Percentiles rank a stretch among this genome's conserved stretches.
Conservation (phyloP, 2,888 invertebrate species). For the Zaprionus lineosus region DNA sequence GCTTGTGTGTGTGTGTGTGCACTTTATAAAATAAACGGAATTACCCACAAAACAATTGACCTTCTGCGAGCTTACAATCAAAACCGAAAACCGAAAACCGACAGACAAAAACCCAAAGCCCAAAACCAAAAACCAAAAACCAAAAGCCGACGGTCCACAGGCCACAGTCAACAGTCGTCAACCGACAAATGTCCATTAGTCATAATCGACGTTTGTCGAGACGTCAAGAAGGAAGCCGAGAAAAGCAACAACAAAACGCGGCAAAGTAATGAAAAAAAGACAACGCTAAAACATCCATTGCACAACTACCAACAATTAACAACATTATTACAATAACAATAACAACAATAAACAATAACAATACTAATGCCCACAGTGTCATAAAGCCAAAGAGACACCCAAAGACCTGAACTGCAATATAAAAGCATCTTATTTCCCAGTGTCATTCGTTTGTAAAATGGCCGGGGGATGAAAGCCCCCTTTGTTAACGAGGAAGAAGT, state of each 20-base stretch:
- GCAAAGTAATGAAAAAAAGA: constrained; percentile 29
- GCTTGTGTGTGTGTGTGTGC: background rate
- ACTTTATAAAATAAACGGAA: constrained; percentile 57
- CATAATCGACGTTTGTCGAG: constrained; percentile 65
- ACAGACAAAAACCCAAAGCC: constrained; percentile 38
- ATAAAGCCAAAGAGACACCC: constrained; percentile 42
- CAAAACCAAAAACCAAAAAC: constrained; percentile 34
- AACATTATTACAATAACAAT: constrained; percentile 42
- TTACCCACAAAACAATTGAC: constrained; percentile 73
- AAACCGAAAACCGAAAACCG: constrained; percentile 35
- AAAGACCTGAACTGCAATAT: constrained; percentile 3
- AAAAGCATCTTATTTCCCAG: too few relatives aligned
- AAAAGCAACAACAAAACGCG: constrained; percentile 39
- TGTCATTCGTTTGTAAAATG: too few relatives aligned
- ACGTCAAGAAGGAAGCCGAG: constrained; percentile 64
- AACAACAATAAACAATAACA: constrained; percentile 2
- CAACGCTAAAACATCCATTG: constrained; percentile 62
- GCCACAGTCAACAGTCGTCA: constrained; percentile 9
- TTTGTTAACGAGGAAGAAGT: too few relatives aligned
- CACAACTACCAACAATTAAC: constrained; percentile 76
- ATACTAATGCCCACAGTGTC: constrained; percentile 39
- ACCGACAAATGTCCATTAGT: constrained; percentile 67
- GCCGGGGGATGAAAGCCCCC: too few relatives aligned
- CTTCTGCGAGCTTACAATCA: constrained; percentile 68
- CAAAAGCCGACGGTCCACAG: too few relatives aligned